These are phyloP conservation scores for Scomberomorus guttatus DNA, from an alignment of 2,797 vertebrate species.

Conservation along the genomic window DNA sequence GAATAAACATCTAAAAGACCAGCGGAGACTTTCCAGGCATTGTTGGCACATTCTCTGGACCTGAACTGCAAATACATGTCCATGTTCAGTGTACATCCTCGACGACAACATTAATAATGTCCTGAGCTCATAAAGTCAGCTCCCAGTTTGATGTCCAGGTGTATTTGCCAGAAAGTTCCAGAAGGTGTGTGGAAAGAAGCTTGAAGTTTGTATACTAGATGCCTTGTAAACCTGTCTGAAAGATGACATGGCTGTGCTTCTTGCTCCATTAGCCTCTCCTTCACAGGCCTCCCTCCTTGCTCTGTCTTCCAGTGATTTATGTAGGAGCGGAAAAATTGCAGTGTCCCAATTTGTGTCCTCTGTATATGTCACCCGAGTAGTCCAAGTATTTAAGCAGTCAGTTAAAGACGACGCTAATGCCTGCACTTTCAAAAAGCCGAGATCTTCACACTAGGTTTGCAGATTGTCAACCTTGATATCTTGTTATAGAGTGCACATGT, in stretches of 20 bases:
- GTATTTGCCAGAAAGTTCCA: conserved; percentile 51
- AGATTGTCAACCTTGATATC: not conserved
- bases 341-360: conserved; percentile 57
- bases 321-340: conserved; percentile 61
- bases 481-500: too few species aligned
- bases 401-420: conserved; percentile 49
- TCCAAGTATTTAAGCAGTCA: conserved; percentile 30
- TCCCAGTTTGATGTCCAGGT: conserved; percentile 52
- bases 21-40: not conserved
- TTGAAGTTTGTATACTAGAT: conserved; percentile 56
- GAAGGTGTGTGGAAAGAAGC: conserved; percentile 47
- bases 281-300: conserved; percentile 24
- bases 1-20: not conserved
- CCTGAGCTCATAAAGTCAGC: conserved; percentile 37
- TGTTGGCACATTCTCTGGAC: conserved; percentile 16
- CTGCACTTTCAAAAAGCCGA: conserved; percentile 20
- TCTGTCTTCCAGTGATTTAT: conserved; percentile 67
- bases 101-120: conserved; percentile 27
- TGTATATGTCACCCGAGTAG: conserved; percentile 51
- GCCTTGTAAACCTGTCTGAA: conserved; percentile 63
- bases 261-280: conserved; percentile 57
- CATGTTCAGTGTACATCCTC: conserved; percentile 30
- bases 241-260: conserved; percentile 52
- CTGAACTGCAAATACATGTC: conserved; percentile 21
- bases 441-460: conserved; percentile 17